Evolutionary conservation across 2,113 vertebrate genomes (phyloP).

Genomic region (Neolamprologus longior): DNA sequence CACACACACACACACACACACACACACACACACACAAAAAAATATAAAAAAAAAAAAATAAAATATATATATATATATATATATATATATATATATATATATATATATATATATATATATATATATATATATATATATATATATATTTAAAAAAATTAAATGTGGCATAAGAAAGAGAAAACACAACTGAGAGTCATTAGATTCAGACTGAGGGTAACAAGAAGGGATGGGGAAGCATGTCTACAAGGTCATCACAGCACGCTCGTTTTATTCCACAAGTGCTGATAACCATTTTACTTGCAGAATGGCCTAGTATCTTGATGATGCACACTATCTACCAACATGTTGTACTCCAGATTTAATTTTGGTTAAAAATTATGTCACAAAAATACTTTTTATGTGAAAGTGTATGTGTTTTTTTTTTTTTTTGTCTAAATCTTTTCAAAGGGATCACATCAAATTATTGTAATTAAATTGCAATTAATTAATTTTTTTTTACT

Average conservation of each 20-base stretch:
- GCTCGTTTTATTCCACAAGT: conserved; percentile 38
- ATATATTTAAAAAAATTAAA: neutral
- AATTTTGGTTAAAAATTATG: neutral
- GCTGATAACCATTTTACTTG: conserved; percentile 54
- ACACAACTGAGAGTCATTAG: neutral
- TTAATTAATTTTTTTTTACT: neutral
- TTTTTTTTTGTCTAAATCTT: neutral
- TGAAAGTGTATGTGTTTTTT: neutral
- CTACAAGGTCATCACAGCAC: neutral
- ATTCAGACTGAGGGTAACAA: neutral
- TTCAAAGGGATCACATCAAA: neutral
- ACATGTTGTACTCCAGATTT: neutral
- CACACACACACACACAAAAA: too few relatives aligned
- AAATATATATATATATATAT: too few relatives aligned
- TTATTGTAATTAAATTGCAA: neutral
- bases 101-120: too few relatives aligned
- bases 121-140: too few relatives aligned
- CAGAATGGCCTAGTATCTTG: neutral
- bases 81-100: too few relatives aligned
- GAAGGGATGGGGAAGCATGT: neutral
- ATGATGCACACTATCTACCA: neutral
- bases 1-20: too few relatives aligned
- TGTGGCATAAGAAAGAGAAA: neutral
- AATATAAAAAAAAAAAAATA: neutral
- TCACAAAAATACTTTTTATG: neutral